Base-by-base conservation (phyloP, 1,140 invertebrate species). In the Lordiphosa collinella region DNA sequence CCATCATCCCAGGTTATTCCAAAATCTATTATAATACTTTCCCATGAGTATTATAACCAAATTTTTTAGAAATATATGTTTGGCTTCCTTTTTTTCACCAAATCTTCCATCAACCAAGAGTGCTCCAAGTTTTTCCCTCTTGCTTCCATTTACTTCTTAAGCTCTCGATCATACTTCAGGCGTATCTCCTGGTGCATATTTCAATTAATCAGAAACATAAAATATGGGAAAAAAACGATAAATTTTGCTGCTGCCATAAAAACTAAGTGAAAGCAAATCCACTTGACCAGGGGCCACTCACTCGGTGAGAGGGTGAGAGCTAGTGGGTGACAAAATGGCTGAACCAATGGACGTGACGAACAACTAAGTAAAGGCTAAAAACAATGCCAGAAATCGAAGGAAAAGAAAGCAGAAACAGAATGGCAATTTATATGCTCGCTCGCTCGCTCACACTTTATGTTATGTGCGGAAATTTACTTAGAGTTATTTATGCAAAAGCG, bases 291-390 rank as follows among this genome's bases (percentile, higher is more conserved):
- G 10, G 29, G 22, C 22, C 7, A 13, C n/a, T n/a, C n/a, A n/a
- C n/a, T n/a, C n/a, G n/a, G 3, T 14, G n/a, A 1, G 5, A 25
- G 7, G 4, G 29, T 11, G 16, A 13, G 11, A 9, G 18, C 4
- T 9, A 32, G 18, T 18, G 2, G 8, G n/a, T 31, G 31, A 22
- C 32, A 11, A 32, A 35, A 7, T 35, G 43, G 18, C 69, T 60
- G 72, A 61, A 60, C 78, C 78, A 82, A 82, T 82, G 61, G 54
- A 82, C 78, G 78, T 82, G 78, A 85, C 75, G 78, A 82, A 84
- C 68, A 53, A 64, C 51, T 53, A 53, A 47, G 58, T 56, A 63
- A 68, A 61, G 70, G 44, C 53, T 1, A 46, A 53, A 48, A 48
- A 37, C 11, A 57, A 36, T 31, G 36, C 34, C 8, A 22, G 4